Base-by-base conservation (phyloP, 2,113 vertebrate species). In the Pandion haliaetus region DNA sequence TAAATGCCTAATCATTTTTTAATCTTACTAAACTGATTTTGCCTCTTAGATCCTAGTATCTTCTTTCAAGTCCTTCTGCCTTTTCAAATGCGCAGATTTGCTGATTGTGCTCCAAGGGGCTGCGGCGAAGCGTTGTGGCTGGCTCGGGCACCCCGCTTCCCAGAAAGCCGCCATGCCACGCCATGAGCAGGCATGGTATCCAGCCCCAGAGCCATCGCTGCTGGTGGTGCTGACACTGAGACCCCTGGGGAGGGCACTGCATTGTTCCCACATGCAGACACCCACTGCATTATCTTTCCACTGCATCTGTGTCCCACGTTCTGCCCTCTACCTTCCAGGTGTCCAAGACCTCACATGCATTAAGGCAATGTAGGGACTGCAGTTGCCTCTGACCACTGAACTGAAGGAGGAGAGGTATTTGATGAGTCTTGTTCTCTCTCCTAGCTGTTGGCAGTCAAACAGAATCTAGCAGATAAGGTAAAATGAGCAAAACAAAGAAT, bases 1-100 rank as follows among this genome's bases (percentile, higher is more conserved):
- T 74, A 95, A 96, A 94, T 87, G 70, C 47, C 73, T 95, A 94
- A 82, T 90, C 0, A 0, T 57, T 92, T 95, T 93, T 78, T 74
- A 95, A 95, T 94, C 76, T 63, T 65, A 14, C 70, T 86, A 92
- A 88, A 78, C 52, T 92, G 49, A 90, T 95, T 95, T 84, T 88
- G 47, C 49, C 36, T 82, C 62, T 90, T 85, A 85, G 28, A 79
- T n/a, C 38, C 25, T 63, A 52, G 25, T 11, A 23, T 47, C 52
- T 79, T 70, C n/a, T 93, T 92, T 91, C 55, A 65, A 67, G 40
- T 57, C 32, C 5, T 49, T 87, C 40, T 76, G 38, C 12, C 9
- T 94, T 82, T 91, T 69, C 44, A 49, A n/a, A 49, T 3, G 3
- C 0, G 2, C 32, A 57, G 38, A 71, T 82, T 85, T 91, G 49